phyloP scores from a whole-genome alignment of 2,113 vertebrate species.

The Aplodontia rufa region DNA sequence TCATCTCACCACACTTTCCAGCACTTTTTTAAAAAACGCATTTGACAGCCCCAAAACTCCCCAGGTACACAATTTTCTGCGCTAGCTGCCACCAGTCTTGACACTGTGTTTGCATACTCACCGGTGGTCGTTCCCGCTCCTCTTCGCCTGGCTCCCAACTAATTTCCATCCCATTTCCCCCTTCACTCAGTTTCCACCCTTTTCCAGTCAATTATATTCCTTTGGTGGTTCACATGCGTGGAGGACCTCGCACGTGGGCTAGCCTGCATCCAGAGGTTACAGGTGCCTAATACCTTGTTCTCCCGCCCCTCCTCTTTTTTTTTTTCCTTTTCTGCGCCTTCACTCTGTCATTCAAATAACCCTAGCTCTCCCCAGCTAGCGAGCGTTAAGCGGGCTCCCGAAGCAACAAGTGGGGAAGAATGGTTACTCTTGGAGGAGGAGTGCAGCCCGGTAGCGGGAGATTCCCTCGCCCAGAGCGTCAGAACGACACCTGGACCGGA shows the following conservation, averaged over 20 bases:
- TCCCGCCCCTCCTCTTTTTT: background rate
- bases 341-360: background rate
- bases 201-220: background rate
- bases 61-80: background rate
- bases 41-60: background rate
- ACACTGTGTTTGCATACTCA: slow-evolving; percentile 90
- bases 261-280: background rate
- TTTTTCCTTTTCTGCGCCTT: too few relatives aligned
- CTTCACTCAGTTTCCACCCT: background rate
- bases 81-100: slow-evolving; percentile 87
- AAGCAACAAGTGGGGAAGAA: background rate
- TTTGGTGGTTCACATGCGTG: too few relatives aligned
- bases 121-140: slow-evolving; percentile 90
- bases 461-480: background rate
- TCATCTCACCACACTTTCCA: background rate
- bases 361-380: background rate
- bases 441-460: background rate
- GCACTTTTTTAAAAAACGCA: background rate
- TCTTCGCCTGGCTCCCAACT: slow-evolving; percentile 89
- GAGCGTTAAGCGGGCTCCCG: background rate
- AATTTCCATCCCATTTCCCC: background rate
- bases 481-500: background rate
- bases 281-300: background rate
- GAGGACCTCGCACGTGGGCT: background rate
- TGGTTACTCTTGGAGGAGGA: rapidly evolving